Evolutionary conservation across 37 sponge, comb jelly and placozoan species (phyloP).

Genomic region (Haliclona indistincta): DNA sequence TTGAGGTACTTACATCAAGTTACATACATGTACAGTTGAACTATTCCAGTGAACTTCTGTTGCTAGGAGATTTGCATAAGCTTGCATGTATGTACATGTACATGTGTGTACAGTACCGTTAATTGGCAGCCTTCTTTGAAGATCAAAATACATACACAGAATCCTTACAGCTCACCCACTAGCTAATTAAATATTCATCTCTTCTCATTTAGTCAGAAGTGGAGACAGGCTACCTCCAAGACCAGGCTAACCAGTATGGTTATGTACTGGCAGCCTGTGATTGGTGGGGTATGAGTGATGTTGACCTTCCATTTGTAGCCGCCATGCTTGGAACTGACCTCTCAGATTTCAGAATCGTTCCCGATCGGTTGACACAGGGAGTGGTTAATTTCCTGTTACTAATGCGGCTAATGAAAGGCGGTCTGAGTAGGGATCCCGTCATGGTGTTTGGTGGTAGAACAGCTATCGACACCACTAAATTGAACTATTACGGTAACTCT

Average conservation of each 20-base stretch:
- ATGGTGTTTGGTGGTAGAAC: slow-evolving; percentile 28
- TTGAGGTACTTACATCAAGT: no score
- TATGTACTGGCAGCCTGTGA: slow-evolving; percentile 71
- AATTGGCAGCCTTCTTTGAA: no score
- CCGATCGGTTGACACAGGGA: slow-evolving; percentile 76
- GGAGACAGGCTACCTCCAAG: slow-evolving; percentile 53
- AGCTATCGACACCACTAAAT: slow-evolving; percentile 18
- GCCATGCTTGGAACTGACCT: slow-evolving; percentile 25
- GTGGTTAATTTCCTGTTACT: slow-evolving; percentile 65
- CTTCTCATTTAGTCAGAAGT: slow-evolving; percentile 53
- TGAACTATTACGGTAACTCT: slow-evolving; percentile 80
- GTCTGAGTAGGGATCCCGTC: slow-evolving; percentile 4
- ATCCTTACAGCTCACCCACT: slow-evolving; percentile 3
- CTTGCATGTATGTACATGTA: no score
- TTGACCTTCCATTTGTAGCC: slow-evolving; percentile 52
- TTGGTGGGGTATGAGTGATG: slow-evolving; percentile 75
- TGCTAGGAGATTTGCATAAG: no score
- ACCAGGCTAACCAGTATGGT: slow-evolving; percentile 64
- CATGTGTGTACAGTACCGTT: no score
- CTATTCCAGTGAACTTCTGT: no score
- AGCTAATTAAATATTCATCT: not conserved
- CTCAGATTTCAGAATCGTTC: slow-evolving; percentile 56
- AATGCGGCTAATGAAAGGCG: slow-evolving; percentile 62
- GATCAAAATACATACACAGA: no score
- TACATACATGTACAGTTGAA: no score